These are phyloP conservation scores for Puntigrus tetrazona DNA, from an alignment of 2,113 vertebrate species.

Conservation along the genomic window DNA sequence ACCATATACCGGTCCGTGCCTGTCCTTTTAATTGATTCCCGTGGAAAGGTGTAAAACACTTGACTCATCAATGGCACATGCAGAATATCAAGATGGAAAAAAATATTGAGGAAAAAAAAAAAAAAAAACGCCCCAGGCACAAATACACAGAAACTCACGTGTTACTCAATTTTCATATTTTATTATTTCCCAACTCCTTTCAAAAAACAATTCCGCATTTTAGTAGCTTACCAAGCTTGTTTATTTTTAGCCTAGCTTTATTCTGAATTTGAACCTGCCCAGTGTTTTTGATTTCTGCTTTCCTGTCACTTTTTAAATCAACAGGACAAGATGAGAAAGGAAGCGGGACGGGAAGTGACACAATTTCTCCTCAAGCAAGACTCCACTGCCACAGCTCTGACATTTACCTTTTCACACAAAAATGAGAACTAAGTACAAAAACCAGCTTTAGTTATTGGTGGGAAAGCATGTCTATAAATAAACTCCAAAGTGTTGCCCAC, in stretches of 20 bases:
- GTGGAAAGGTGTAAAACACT: neutral
- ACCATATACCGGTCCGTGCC: neutral
- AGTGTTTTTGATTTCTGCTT: neutral
- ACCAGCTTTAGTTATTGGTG: neutral
- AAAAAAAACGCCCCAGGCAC: neutral
- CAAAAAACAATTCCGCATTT: neutral
- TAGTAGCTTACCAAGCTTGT: neutral
- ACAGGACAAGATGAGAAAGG: neutral
- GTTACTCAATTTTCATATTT: neutral
- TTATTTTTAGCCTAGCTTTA: neutral
- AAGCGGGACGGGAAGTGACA: neutral
- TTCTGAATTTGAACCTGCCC: neutral
- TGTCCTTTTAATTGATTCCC: neutral
- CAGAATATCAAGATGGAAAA: neutral
- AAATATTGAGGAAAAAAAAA: neutral
- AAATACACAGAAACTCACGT: neutral
- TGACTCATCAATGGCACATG: conserved; percentile 10
- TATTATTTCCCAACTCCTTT: neutral
- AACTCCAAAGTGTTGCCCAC: neutral
- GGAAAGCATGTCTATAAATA: neutral
- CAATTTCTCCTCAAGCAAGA: neutral
- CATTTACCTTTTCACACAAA: neutral
- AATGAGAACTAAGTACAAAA: neutral
- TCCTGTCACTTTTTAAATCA: conserved; percentile 1
- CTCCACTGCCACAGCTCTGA: neutral